Evolutionary conservation across 2,113 vertebrate species (phyloP), one percentile per base, ranked within the genome.

Genomic region (Xenotilapia flavipinnis): DNA sequence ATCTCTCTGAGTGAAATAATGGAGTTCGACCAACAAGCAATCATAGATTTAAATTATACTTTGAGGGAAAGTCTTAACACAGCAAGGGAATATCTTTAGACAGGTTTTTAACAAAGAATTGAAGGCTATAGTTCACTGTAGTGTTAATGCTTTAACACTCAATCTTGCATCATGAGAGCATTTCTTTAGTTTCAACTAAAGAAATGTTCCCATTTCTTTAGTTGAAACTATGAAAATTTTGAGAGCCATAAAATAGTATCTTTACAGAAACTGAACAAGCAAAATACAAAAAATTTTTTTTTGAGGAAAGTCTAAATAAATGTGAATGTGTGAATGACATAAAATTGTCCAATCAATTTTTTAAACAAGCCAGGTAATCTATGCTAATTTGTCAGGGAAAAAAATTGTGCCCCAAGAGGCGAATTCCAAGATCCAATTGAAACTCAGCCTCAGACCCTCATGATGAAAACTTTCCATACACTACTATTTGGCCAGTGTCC

Each of bases 1-100:
- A 54, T 86, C 40, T 87, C 86, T 90, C 68, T 80, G 80, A 82
- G 82, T 68, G 79, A 65, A 92, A 91, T 91, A 88, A 94, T 87
- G 65, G 83, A 85, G 89, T 91, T 90, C 6, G 84, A 92, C 83
- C 85, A 86, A 86, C 58, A 75, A 81, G 83, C 45, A 86, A 81
- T 89, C 82, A 79, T 51, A 79, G 85, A 89, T 90, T 93, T 70
- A 87, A 87, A 90, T 87, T 62, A 81, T 49, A 83, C 51, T 85
- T 62, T n/a, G 51, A 85, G 56, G 80, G 17, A 82, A 62, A 82
- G 62, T 49, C 23, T 54, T 42, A 49, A 79, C 45, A 86, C 80
- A 79, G 81, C 13, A 2, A 51, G 21, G 49, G 53, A 86, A 53
- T 23, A 49, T 58, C 53, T 89, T 56, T 13, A 73, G 21, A n/a